Evolutionary conservation across 2,797 vertebrate genomes (phyloP), one percentile per base, ranked within the genome.

Genomic region (Pelodytes ibericus): DNA sequence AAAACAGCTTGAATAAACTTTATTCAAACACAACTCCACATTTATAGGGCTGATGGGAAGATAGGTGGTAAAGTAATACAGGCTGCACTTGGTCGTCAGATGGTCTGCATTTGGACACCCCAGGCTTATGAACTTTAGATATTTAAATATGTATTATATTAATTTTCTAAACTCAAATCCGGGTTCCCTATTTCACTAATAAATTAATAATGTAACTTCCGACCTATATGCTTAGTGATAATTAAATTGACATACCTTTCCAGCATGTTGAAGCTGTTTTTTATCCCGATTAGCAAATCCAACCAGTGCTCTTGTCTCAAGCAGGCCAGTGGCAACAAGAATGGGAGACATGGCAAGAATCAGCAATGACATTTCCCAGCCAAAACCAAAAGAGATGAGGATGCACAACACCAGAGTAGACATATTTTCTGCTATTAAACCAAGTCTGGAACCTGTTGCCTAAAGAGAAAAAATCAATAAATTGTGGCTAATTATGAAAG

Each of bases 291-390:
- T 86, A 71, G 76, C 80, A 65, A 79, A 81, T 53, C 71, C 82
- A 70, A 31, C 81, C 22, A 81, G 62, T 51, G 82, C 73, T 22
- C 59, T 18, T 0, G 68, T 81, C 71, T 84, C 29, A 0, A 88
- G 66, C 29, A 80, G 81, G 66, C 80, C 81, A 27, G 75, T 82
- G 22, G 84, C 25, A 73, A 59, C 41, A 20, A 87, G 79, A 10
- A 84, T 16, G 39, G 82, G 81, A 4, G 61, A 57, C 13, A 75
- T 31, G 24, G 68, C 77, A 56, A 89, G 63, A 41, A 88, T 72
- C 72, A 87, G 6, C 56, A 83, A 72, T 41, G 83, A 81, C 84
- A 86, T 84, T 72, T 89, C 81, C 82, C 85, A 83, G 24, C 66
- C 30, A 1, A 72, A 79, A 1, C 80, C 59, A 63, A 86, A 80